Evolutionary conservation across 2,797 vertebrate genomes (phyloP).

Genomic region (Vultur gryphus): DNA sequence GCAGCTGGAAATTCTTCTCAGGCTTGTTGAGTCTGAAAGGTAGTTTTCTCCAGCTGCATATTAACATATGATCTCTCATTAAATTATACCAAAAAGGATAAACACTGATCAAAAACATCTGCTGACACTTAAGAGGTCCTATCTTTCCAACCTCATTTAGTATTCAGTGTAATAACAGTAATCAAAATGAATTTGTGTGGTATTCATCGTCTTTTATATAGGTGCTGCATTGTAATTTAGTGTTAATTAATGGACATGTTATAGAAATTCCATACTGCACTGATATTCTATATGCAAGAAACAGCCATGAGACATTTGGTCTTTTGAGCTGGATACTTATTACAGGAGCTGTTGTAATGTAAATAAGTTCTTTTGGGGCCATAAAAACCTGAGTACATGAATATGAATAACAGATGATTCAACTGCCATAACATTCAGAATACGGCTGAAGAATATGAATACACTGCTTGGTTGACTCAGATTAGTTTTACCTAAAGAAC

Average conservation of each 20-base stretch:
- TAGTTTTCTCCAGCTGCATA: slow-evolving; percentile 50
- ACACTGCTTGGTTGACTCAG: background rate
- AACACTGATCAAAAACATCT: slow-evolving; percentile 67
- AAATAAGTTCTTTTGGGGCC: slow-evolving; percentile 7
- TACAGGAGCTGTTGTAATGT: background rate
- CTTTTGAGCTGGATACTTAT: slow-evolving; percentile 19
- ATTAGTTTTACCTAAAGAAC: background rate
- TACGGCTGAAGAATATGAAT: background rate
- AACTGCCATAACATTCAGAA: background rate
- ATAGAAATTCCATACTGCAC: background rate
- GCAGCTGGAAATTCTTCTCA: slow-evolving; percentile 53
- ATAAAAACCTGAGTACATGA: background rate
- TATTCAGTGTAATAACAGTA: slow-evolving; percentile 34
- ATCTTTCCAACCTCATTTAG: slow-evolving; percentile 5
- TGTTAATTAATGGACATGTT: slow-evolving; percentile 30
- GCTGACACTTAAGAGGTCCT: slow-evolving; percentile 26
- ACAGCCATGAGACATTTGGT: background rate
- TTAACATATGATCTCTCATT: slow-evolving; percentile 60
- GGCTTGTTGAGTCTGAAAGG: slow-evolving; percentile 49
- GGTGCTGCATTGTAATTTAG: slow-evolving; percentile 35
- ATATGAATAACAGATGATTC: slow-evolving; percentile 18
- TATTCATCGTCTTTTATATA: slow-evolving; percentile 33
- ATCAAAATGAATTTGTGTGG: slow-evolving; percentile 41
- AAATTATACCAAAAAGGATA: slow-evolving; percentile 54
- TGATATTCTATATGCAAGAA: background rate